Evolutionary conservation across 1,140 invertebrate species (phyloP), one percentile per base, ranked within the genome.

Genomic region (Drosophila willistoni): DNA sequence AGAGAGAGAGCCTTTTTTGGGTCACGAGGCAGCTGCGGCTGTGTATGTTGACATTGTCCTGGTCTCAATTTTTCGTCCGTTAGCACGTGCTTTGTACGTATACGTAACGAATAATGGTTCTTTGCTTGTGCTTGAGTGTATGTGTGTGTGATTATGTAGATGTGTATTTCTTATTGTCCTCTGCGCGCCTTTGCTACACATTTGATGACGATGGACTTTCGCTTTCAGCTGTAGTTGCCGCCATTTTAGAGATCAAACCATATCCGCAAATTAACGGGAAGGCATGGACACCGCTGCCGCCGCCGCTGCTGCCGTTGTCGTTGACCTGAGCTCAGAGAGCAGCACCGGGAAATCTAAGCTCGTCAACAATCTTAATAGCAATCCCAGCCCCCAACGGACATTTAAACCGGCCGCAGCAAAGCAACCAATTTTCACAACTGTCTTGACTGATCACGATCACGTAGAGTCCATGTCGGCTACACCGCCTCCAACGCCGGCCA

Each of bases 41-140:
- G 84, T 75, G 74, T 71, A 71, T 89, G 85, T 90, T 89, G 84
- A 89, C 84, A 89, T 89, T 89, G 84, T 89, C 80, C 84, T 89
- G 84, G 70, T 78, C 77, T 89, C 84, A 67, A 81, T 87, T 73
- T 78, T 68, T 25, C 69, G 57, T 70, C 72, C 68, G 75, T 71
- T 61, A 84, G 81, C 83, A 89, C 84, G 84, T 89, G 84, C 76
- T 89, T 84, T 89, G 87, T 84, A 56, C 57, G 77, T 68, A 81
- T 86, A 86, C 83, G 83, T 86, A 86, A 86, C 84, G 66, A 67
- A 71, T 63, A 54, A 75, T 39, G 41, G 55, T 56, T 64, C 13
- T 22, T 10, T 55, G 44, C 13, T 14, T 64, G 55, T 47, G 13
- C 22, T 22, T 70, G 25, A 14, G 41, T 51, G 25, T 59, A 33